These are phyloP conservation scores for Neoscelio sp. DNA, from an alignment of 2,888 invertebrate genomes.

Conservation along the genomic window DNA sequence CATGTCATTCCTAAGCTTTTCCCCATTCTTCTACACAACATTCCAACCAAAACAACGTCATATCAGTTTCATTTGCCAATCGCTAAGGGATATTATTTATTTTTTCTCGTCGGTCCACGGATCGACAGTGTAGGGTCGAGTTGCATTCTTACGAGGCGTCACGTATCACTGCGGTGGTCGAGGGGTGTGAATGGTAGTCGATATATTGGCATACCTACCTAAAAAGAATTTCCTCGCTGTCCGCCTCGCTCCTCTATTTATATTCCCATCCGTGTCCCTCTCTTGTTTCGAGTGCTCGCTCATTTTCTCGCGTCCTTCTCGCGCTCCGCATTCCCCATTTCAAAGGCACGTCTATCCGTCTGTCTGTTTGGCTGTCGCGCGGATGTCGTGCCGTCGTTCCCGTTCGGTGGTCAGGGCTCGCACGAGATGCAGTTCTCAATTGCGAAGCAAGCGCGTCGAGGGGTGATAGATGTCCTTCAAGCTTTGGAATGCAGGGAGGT, in stretches of 20 bases:
- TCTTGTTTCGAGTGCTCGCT: constrained; percentile 52
- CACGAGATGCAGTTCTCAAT: constrained; percentile 77
- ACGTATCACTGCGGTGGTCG: constrained; percentile 75
- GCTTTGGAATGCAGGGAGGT: constrained; percentile 77
- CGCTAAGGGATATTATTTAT: constrained; percentile 58
- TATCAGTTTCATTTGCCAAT: constrained; percentile 28
- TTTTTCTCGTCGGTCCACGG: constrained; percentile 24
- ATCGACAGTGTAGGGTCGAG: constrained; percentile 49
- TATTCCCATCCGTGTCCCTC: constrained; percentile 55
- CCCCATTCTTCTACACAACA: background rate
- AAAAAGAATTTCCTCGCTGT: constrained; percentile 81
- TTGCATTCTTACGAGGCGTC: constrained; percentile 81
- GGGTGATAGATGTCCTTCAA: constrained; percentile 81
- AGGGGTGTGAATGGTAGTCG: constrained; percentile 74
- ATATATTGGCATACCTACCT: constrained; percentile 83
- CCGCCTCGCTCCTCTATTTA: constrained; percentile 66
- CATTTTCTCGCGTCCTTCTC: constrained; percentile 63
- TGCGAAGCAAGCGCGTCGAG: constrained; percentile 76
- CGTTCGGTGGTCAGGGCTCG: constrained; percentile 73
- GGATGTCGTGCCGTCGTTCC: constrained; percentile 66
- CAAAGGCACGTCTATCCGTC: constrained; percentile 70
- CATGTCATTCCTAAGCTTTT: too few relatives aligned
- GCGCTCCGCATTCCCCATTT: constrained; percentile 62
- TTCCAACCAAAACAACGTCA: background rate
- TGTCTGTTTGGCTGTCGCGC: constrained; percentile 71